Evolutionary conservation across 2,797 vertebrate genomes (phyloP).

Genomic region (Coluber constrictor): DNA sequence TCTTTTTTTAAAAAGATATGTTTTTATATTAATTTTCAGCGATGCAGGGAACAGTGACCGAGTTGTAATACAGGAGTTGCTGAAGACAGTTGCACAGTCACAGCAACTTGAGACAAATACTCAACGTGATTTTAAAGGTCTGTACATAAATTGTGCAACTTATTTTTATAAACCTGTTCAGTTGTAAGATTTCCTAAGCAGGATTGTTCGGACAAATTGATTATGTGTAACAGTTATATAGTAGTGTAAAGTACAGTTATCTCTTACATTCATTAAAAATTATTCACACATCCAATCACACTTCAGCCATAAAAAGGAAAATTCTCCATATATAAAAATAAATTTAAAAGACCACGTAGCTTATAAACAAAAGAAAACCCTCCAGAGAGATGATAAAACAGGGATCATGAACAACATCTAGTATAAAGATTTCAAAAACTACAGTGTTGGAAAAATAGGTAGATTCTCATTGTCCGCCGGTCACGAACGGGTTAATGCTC

Average conservation of each 20-base stretch:
- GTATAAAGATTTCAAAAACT: neutral
- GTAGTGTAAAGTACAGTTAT: neutral
- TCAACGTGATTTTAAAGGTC: conserved; percentile 95
- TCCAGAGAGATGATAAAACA: neutral
- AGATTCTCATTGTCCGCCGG: neutral
- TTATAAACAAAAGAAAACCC: neutral
- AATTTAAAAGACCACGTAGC: neutral
- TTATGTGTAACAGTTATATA: neutral
- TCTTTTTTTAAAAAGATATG: neutral
- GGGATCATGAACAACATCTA: neutral
- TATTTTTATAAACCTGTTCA: neutral
- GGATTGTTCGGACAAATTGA: neutral
- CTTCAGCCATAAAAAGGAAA: neutral
- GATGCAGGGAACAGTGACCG: conserved; percentile 94
- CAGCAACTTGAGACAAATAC: conserved; percentile 95
- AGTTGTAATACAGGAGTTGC: conserved; percentile 93
- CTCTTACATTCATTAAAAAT: neutral
- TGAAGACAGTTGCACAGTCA: conserved; percentile 95
- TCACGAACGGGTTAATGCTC: no score
- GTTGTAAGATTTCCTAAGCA: neutral
- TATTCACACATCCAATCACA: neutral
- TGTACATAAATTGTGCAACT: conserved; percentile 31
- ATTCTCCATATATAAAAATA: neutral
- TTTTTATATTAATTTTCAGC: conserved; percentile 69
- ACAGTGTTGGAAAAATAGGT: neutral